Conservation (phyloP, 2,113 vertebrate genomes). For the Suncus etruscus region DNA sequence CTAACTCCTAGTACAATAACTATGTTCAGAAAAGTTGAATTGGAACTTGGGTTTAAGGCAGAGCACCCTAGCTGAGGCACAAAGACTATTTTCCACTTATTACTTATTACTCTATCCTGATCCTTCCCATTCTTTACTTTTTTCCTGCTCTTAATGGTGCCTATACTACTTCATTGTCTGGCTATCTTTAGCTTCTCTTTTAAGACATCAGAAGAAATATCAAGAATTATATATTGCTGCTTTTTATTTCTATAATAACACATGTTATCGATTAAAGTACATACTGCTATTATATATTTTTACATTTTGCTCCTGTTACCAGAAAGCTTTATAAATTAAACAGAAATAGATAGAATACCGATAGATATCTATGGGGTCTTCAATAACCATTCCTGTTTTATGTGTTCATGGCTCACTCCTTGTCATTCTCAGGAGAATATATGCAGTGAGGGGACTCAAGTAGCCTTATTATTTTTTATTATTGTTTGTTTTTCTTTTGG, state of each 20-base stretch:
- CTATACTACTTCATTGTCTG: background rate
- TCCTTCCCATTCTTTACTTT: background rate
- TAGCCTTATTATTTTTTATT: too few relatives aligned
- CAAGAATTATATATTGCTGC: background rate
- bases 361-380: too few relatives aligned
- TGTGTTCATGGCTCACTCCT: too few relatives aligned
- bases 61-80: background rate
- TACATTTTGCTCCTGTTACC: too few relatives aligned
- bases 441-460: too few relatives aligned
- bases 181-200: constrained; percentile 1
- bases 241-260: background rate
- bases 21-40: background rate
- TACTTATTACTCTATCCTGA: background rate
- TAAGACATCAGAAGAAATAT: background rate
- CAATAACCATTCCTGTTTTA: too few relatives aligned
- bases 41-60: background rate
- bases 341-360: too few relatives aligned
- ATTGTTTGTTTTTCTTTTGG: too few relatives aligned
- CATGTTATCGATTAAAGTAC: background rate
- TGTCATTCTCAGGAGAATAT: too few relatives aligned
- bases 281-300: background rate
- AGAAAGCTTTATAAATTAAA: too few relatives aligned
- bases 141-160: background rate
- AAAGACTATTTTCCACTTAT: background rate
- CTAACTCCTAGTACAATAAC: background rate